Conservation (phyloP, 2,113 vertebrate genomes). For the Cisticola juncidis region DNA sequence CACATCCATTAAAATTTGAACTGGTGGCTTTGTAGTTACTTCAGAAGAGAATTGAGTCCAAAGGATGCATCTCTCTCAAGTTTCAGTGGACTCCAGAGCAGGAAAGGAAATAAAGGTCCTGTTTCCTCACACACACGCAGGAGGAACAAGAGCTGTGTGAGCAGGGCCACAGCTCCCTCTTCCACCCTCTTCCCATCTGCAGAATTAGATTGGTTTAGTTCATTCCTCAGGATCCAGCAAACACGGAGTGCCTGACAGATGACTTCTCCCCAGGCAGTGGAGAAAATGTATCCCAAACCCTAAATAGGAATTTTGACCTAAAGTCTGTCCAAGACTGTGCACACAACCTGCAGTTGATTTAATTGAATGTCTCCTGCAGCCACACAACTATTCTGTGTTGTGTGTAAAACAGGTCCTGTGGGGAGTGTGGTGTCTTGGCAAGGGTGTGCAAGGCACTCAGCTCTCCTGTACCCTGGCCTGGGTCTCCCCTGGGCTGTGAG, state of each 20-base stretch:
- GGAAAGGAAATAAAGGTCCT: background rate
- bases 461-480: background rate
- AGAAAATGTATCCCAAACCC: background rate
- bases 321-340: background rate
- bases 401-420: background rate
- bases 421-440: background rate
- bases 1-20: background rate
- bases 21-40: background rate
- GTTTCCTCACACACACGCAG: background rate
- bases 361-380: background rate
- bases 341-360: background rate
- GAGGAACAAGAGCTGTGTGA: background rate
- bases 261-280: background rate
- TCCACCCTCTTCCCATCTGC: background rate
- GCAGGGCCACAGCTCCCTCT: background rate
- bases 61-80: background rate
- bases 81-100: background rate
- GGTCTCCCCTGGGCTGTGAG: background rate
- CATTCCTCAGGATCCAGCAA: background rate
- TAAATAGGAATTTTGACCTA: background rate
- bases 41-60: background rate
- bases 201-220: background rate
- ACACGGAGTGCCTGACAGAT: fast-evolving
- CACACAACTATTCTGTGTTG: background rate
- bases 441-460: background rate